Base-by-base conservation (phyloP, 2,888 invertebrate species). In the Caenorhabditis uteleia region DNA sequence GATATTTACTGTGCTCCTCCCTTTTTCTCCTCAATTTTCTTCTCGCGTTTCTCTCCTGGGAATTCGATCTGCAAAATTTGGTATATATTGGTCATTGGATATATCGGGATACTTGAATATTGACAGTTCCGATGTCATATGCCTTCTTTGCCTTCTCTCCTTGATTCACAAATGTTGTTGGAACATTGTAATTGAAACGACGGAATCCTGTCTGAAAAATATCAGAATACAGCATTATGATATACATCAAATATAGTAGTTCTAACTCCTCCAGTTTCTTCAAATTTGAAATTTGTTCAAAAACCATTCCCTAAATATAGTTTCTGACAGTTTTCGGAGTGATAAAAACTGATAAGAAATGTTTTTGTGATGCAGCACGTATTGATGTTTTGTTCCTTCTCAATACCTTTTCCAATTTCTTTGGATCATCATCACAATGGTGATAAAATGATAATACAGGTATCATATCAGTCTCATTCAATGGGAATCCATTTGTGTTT, bases 71-170 rank as follows among this genome's bases (percentile, higher is more conserved):
- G n/a, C n/a, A n/a, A n/a, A n/a, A n/a, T n/a, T n/a, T n/a, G n/a
- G 54, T n/a, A n/a, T n/a, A n/a, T n/a, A n/a, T n/a, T n/a, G n/a
- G n/a, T n/a, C n/a, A 8, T 39, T 10, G 14, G 7, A 61, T 60
- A n/a, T n/a, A n/a, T n/a, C n/a, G n/a, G n/a, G n/a, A n/a, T n/a
- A n/a, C n/a, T 58, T 74, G 69, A 34, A 74, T 67, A 50, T 74
- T 74, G 46, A 74, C 23, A 10, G 68, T 62, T 64, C 74, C 74
- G 26, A 74, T 20, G 29, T 74, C 74, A 46, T 68, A 72, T 1
- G 71, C 47, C 42, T 72, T 71, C 57, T 72, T 71, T 0, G 74
- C 74, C 56, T 71, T 72, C 12, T 68, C 71, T 43, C 74, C 74
- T n/a, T 54, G 64, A 18, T 50, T 61, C 16, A 74, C 74, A 18